Evolutionary conservation across 1,140 invertebrate species (phyloP).

Genomic region (Lethrus apterus): DNA sequence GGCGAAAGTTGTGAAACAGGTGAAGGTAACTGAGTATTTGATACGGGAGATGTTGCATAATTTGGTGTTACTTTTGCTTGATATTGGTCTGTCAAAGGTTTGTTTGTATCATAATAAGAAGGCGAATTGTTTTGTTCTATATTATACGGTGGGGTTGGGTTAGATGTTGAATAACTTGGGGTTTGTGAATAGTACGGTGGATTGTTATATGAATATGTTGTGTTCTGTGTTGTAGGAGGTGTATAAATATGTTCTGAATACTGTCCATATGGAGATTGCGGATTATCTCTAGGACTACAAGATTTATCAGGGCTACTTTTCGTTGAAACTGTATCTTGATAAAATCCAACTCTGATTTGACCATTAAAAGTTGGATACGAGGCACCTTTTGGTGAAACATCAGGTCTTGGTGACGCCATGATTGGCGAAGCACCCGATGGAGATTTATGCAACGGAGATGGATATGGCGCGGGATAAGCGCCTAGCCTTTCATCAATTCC

Average conservation of each 20-base stretch:
- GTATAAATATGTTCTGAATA: conserved; percentile 56
- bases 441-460: conserved; percentile 53
- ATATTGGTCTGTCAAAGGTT: conserved; percentile 30
- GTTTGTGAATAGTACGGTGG: conserved; percentile 33
- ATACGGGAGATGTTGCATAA: conserved; percentile 21
- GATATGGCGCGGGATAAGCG: conserved; percentile 55
- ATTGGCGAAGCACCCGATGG: conserved; percentile 48
- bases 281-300: conserved; percentile 56
- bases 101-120: conserved; percentile 34
- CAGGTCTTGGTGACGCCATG: conserved; percentile 42
- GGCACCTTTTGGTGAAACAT: conserved; percentile 54
- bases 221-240: conserved; percentile 34
- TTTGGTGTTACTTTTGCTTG: conserved; percentile 29
- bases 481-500: conserved; percentile 50
- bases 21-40: conserved; percentile 18
- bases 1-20: conserved; percentile 19
- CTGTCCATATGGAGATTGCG: conserved; percentile 52
- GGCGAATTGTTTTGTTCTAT: conserved; percentile 19
- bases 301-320: conserved; percentile 67
- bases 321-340: conserved; percentile 65
- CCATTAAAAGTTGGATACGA: conserved; percentile 59
- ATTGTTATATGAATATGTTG: conserved; percentile 31
- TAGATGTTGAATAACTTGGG: conserved; percentile 34
- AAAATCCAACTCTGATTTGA: conserved; percentile 67
- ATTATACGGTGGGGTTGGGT: conserved; percentile 31